Base-by-base conservation (phyloP, 2,888 invertebrate genomes). In the Hydrotaea cyrtoneurina region DNA sequence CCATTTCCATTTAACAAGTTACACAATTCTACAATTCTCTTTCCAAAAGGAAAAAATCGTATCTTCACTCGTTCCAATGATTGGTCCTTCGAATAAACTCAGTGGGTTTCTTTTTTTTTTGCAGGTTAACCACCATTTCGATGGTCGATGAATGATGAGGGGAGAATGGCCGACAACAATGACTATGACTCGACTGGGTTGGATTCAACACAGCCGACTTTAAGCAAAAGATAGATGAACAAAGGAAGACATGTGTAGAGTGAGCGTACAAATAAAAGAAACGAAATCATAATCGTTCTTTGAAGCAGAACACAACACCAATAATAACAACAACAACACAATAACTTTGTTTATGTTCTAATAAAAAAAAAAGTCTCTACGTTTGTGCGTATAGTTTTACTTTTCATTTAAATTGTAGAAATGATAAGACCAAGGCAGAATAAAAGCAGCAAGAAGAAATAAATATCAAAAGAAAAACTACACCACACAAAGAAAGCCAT, bases 221-320 rank as follows among this genome's bases (percentile, higher is more conserved):
- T n/a, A n/a, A 8, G 26, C 23, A 59, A 59, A n/a, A n/a, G n/a
- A n/a, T n/a, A 59, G 59, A 59, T 15, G 59, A 59, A 26, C 26
- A 59, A 59, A 59, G 23, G 23, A 59, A 26, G 0, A n/a, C n/a
- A n/a, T n/a, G n/a, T n/a, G n/a, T n/a, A n/a, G n/a, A n/a, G n/a
- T n/a, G n/a, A 23, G 15, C 13, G 26, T 13, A 50, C 8, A n/a
- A 50, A 15, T 4, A 2, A 50, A n/a, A 8, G 11, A n/a, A 50
- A 50, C 1, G 2, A 1, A n/a, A 50, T 2, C 2, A 50, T 2
- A n/a, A 50, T 15, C n/a, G n/a, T n/a, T n/a, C n/a, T n/a, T n/a
- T n/a, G n/a, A n/a, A n/a, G n/a, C n/a, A n/a, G n/a, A n/a, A n/a
- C n/a, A n/a, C n/a, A n/a, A n/a, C n/a, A n/a, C n/a, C n/a, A n/a